Evolutionary conservation across 2,888 invertebrate species (phyloP).

Genomic region (Eristalis pertinax): DNA sequence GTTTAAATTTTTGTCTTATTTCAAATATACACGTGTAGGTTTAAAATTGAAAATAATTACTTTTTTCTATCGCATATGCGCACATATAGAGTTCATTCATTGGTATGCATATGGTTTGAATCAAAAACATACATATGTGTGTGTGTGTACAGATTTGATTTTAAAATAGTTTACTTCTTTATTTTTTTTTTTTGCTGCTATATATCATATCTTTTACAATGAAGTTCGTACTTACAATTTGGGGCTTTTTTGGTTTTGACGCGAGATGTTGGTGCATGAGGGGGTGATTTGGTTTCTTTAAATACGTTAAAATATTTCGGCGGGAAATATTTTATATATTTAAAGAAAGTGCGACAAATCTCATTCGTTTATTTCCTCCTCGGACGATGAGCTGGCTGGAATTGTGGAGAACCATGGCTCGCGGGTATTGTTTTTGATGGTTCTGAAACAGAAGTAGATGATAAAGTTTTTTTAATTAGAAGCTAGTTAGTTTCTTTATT

Average conservation of each 20-base stretch:
- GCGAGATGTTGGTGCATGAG: not conserved
- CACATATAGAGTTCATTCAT: not conserved
- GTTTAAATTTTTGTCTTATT: constrained; percentile 38
- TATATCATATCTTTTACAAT: constrained; percentile 42
- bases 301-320: constrained; percentile 56
- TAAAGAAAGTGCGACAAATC: constrained; percentile 82
- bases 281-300: constrained; percentile 51
- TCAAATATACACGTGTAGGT: not conserved
- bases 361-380: constrained; percentile 82
- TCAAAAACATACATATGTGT: not conserved
- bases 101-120: not conserved
- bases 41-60: not conserved
- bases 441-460: constrained; percentile 76
- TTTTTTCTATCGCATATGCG: not conserved
- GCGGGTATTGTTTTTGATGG: constrained; percentile 82
- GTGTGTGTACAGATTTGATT: constrained; percentile 41
- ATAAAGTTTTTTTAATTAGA: not conserved
- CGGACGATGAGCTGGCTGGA: constrained; percentile 83
- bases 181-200: not conserved
- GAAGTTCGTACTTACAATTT: constrained; percentile 59
- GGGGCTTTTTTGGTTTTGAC: constrained; percentile 19
- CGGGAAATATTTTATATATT: constrained; percentile 59
- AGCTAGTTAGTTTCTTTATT: too few species aligned
- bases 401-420: constrained; percentile 86
- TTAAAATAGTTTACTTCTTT: not conserved